Conservation (phyloP, 2,113 vertebrate genomes). For the Pollimyrus isidori region DNA sequence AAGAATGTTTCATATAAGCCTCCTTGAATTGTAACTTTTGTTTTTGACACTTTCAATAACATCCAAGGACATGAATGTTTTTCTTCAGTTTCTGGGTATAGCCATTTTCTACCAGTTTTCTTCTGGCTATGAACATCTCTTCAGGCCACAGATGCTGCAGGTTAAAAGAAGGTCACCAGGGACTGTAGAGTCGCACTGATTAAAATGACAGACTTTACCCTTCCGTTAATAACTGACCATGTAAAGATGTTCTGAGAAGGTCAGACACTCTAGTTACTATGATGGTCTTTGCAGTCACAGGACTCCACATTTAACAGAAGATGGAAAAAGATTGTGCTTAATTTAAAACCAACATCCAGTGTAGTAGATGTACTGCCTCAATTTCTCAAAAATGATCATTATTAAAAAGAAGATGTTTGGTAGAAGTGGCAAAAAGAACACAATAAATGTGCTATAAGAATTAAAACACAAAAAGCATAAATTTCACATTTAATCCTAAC, state of each 20-base stretch:
- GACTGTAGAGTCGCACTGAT: background rate
- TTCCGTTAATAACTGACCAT: background rate
- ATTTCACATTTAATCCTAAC: constrained; percentile 52
- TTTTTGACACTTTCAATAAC: background rate
- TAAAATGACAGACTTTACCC: background rate
- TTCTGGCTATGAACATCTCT: background rate
- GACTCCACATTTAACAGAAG: background rate
- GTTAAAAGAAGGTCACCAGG: background rate
- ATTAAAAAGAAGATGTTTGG: constrained; percentile 29
- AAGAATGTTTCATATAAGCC: background rate
- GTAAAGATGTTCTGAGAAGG: background rate
- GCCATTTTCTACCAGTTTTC: background rate
- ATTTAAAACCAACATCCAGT: background rate
- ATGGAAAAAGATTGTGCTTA: background rate
- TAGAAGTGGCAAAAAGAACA: background rate
- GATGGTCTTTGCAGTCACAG: background rate
- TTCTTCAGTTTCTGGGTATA: background rate
- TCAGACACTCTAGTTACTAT: background rate
- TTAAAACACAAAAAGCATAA: constrained; percentile 36
- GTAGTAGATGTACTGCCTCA: background rate
- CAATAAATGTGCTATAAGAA: background rate
- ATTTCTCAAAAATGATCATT: background rate
- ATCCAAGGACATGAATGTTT: background rate
- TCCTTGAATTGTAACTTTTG: background rate
- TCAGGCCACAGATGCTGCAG: background rate